phyloP scores from a whole-genome alignment of 2,113 vertebrate genomes.

The Hippocampus abdominalis region DNA sequence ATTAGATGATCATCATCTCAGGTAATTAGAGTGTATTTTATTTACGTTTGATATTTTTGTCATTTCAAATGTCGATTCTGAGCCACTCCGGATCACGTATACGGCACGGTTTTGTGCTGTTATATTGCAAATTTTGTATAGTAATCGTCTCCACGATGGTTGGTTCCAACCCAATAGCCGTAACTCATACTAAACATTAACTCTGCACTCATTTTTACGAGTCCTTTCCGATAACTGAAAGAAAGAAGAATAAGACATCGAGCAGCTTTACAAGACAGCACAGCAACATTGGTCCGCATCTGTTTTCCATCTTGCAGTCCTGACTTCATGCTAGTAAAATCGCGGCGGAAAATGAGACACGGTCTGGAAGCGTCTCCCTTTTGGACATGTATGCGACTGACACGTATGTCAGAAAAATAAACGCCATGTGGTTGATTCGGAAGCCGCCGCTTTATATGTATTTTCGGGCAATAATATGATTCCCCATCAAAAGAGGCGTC shows the following conservation, averaged over 20 bases:
- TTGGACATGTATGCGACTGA: constrained; percentile 58
- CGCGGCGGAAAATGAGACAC: constrained; percentile 51
- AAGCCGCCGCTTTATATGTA: constrained; percentile 11
- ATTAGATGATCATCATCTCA: too few species aligned
- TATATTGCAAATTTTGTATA: too few species aligned
- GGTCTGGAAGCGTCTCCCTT: constrained; percentile 65
- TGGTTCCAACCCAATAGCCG: too few species aligned
- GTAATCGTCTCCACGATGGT: too few species aligned
- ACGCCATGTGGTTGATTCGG: constrained; percentile 51
- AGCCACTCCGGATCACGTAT: too few species aligned
- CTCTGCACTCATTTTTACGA: constrained; percentile 27
- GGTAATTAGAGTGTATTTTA: too few species aligned
- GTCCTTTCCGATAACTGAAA: constrained; percentile 15
- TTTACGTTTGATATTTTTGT: too few species aligned
- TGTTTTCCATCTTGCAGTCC: constrained; percentile 63
- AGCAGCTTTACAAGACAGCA: constrained; percentile 20
- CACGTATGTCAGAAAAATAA: constrained; percentile 45
- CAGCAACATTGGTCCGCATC: constrained; percentile 48
- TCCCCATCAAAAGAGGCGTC: constrained; percentile 43
- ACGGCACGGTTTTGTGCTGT: too few species aligned
- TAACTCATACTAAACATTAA: neutral
- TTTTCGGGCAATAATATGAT: constrained; percentile 49
- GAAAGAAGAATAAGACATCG: constrained; percentile 36
- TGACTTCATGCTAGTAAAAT: constrained; percentile 69
- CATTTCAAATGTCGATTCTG: too few species aligned